phyloP scores from a whole-genome alignment of 1,140 invertebrate genomes.

The Lepidurus packardi region DNA sequence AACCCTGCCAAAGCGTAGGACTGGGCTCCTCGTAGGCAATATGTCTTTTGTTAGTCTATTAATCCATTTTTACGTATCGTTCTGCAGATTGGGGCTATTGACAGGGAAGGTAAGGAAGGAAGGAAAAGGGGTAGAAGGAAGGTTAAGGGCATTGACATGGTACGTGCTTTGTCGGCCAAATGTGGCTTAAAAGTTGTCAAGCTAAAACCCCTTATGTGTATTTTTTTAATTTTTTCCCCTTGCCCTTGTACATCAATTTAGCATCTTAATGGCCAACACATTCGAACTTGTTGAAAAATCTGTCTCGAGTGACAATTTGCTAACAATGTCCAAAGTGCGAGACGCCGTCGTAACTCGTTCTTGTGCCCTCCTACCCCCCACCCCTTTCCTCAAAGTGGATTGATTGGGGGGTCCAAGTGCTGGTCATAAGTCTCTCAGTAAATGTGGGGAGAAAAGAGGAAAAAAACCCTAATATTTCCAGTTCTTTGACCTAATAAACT shows the following conservation, averaged over 20 bases:
- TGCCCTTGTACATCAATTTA: not conserved
- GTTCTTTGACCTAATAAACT: not conserved
- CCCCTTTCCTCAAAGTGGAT: not conserved
- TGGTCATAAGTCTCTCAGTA: slow-evolving; percentile 1
- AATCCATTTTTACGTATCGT: no score
- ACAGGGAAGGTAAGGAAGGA: no score
- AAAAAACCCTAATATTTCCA: not conserved
- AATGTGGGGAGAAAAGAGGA: not conserved
- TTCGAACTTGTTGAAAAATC: not conserved
- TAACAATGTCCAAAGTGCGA: not conserved
- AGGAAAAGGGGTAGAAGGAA: no score
- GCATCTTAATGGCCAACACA: not conserved
- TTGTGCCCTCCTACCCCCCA: not conserved
- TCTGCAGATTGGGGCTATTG: no score
- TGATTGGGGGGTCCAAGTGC: not conserved
- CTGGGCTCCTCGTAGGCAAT: no score
- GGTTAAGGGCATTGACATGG: no score
- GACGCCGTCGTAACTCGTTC: not conserved
- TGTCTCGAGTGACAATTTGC: slow-evolving; percentile 10
- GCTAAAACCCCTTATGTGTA: not conserved
- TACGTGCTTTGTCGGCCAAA: not conserved
- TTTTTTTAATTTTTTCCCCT: not conserved
- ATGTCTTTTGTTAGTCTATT: no score
- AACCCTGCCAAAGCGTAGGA: no score
- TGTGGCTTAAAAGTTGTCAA: not conserved